Evolutionary conservation across 2,888 invertebrate genomes (phyloP), one percentile per base, ranked within the genome.

Genomic region (Philhelius pedissequus): DNA sequence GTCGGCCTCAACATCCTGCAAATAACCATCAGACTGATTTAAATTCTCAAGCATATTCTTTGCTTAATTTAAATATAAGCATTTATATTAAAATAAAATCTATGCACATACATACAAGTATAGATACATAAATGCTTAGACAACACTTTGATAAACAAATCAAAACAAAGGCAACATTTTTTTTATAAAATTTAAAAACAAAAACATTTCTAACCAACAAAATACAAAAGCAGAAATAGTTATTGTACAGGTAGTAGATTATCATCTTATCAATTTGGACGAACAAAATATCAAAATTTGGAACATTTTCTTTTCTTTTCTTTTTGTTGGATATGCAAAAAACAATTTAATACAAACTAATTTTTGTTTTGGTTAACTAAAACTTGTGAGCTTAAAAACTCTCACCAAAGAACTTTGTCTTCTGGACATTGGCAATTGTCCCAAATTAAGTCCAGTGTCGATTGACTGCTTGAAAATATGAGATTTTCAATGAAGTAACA

Each of bases 1-100:
- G 60, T 88, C 90, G 15, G 86, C 89, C 83, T 91, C 91, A 74
- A 89, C 90, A 86, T 90, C 90, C 90, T 90, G 90, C 84, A 90
- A 90, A 81, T 90, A 91, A 86, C 89, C 90, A 89, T 90, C 89
- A 87, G 89, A 89, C 90, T 90, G 86, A 86, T 86, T 87, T 88
- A 87, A 87, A 87, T 87, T 86, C 86, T 86, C 87, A 84, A 81
- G 83, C 79, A 73, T 71, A 86, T 79, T 87, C 86, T 68, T 78
- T 40, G 9, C 73, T 43, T 5, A 38, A 75, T 38, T 54, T 27
- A 58, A 13, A 1, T 58, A 5, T 15, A 58, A 38, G 58, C 50
- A 15, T 27, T 45, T 27, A 64, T 18, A 20, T 45, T 62, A 0
- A 22, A 45, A 11, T 11, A 9, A 4, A 22, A 25, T 45, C 11